Conservation (phyloP, 2,888 invertebrate species). For the Drosophila putrida region DNA sequence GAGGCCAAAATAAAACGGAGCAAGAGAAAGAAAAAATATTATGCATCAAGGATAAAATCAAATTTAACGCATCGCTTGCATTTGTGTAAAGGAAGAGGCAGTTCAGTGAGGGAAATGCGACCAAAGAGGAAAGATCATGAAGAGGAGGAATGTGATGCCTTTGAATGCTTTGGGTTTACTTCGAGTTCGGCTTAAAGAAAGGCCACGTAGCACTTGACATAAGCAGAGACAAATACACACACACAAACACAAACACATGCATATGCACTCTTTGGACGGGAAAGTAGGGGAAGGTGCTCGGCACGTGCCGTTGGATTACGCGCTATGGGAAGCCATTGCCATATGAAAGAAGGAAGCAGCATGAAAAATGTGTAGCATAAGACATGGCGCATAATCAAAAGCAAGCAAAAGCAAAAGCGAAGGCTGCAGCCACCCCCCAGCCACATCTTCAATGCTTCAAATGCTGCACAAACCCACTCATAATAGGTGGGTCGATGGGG, state of each 20-base stretch:
- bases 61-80: slow-evolving; percentile 77
- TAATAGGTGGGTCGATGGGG: slow-evolving; percentile 3
- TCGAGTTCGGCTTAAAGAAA: slow-evolving; percentile 52
- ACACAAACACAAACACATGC: slow-evolving; percentile 15
- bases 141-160: slow-evolving; percentile 3
- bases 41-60: slow-evolving; percentile 74
- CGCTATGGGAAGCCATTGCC: slow-evolving; percentile 45
- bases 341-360: slow-evolving; percentile 53
- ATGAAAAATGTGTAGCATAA: slow-evolving; percentile 69
- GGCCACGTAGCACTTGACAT: slow-evolving; percentile 80
- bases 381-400: slow-evolving; percentile 74
- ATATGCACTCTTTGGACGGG: slow-evolving; percentile 8
- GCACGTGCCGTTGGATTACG: slow-evolving; percentile 70
- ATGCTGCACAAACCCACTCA: slow-evolving; percentile 8
- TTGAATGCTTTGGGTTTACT: slow-evolving; percentile 43
- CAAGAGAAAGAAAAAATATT: slow-evolving; percentile 40
- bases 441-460: too few relatives aligned
- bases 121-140: background rate
- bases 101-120: background rate
- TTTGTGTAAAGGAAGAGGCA: slow-evolving; percentile 36
- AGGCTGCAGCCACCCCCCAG: background rate
- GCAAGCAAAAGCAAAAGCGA: slow-evolving; percentile 48
- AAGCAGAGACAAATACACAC: slow-evolving; percentile 50
- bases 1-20: slow-evolving; percentile 39
- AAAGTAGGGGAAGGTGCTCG: slow-evolving; percentile 19